These are phyloP conservation scores for Tenebrio molitor DNA, from an alignment of 1,140 invertebrate genomes.

Conservation along the genomic window DNA sequence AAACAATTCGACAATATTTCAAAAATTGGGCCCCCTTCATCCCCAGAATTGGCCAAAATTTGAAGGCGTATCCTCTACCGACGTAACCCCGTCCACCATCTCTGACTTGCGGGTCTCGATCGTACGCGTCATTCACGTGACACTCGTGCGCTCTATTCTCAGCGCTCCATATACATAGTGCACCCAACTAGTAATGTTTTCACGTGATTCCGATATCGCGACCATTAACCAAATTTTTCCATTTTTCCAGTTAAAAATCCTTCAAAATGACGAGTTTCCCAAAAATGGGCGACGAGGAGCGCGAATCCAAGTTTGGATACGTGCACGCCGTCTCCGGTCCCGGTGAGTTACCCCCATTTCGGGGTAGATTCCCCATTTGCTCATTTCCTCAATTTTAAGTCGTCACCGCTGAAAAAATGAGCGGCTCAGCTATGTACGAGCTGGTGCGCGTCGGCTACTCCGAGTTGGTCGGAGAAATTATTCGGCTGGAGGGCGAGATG, in stretches of 20 bases:
- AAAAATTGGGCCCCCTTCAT: no score
- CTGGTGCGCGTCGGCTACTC: slow-evolving; percentile 98
- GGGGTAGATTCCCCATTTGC: no score
- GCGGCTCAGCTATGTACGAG: slow-evolving; percentile 99
- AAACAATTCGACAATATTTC: no score
- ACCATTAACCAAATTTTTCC: background rate
- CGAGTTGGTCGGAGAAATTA: slow-evolving; percentile 99
- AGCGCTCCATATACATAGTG: slow-evolving; percentile 54
- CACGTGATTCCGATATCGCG: slow-evolving; percentile 59
- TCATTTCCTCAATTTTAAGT: slow-evolving; percentile 75
- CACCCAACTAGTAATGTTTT: slow-evolving; percentile 51
- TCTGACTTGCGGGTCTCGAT: slow-evolving; percentile 47
- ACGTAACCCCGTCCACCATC: slow-evolving; percentile 46
- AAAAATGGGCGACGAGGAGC: slow-evolving; percentile 87
- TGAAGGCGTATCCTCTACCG: slow-evolving; percentile 14
- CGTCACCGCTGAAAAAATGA: slow-evolving; percentile 99
- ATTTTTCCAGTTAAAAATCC: slow-evolving; percentile 49
- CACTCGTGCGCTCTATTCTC: background rate
- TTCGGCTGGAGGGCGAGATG: slow-evolving; percentile 98
- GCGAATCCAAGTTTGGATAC: slow-evolving; percentile 92
- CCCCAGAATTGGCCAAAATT: no score
- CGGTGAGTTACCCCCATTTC: slow-evolving; percentile 75
- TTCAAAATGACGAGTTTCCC: slow-evolving; percentile 73
- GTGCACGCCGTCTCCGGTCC: slow-evolving; percentile 98
- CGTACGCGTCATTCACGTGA: slow-evolving; percentile 9